Percentiles rank a stretch among this genome's conserved stretches.
Evolutionary conservation across 1,140 invertebrate species (phyloP).

Genomic region (Hypothenemus hampei): DNA sequence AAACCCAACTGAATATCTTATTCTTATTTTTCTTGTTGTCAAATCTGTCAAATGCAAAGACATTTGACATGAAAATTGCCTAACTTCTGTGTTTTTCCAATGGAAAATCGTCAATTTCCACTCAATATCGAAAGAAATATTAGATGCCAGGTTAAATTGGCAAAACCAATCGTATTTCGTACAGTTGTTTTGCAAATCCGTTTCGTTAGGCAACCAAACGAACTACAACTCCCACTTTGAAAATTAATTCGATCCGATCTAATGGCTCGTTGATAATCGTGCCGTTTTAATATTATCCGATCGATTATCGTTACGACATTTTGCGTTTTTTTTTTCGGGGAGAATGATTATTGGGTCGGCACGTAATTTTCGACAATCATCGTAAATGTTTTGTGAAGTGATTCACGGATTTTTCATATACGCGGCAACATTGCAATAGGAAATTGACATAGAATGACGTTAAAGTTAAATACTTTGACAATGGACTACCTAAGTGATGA

Average conservation of each 20-base stretch:
- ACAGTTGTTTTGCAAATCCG: neutral
- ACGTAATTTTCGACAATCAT: neutral
- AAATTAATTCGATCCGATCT: neutral
- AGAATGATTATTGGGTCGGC: neutral
- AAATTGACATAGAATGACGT: neutral
- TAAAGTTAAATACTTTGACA: too few relatives aligned
- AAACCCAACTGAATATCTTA: neutral
- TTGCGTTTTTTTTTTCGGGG: neutral
- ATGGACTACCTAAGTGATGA: too few relatives aligned
- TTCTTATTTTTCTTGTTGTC: neutral
- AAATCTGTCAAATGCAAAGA: neutral
- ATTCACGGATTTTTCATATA: neutral
- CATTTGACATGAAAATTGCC: neutral
- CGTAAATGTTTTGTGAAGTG: neutral
- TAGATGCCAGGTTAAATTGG: neutral
- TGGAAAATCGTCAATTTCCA: neutral
- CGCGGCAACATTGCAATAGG: neutral
- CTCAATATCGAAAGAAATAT: neutral
- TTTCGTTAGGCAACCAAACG: neutral
- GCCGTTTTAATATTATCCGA: too few relatives aligned
- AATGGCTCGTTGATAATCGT: neutral
- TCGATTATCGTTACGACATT: too few relatives aligned
- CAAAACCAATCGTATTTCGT: neutral
- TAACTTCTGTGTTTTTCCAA: neutral
- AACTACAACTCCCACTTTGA: neutral